Conservation (phyloP, 2,888 invertebrate species). For the Drosophila tanythrix region DNA sequence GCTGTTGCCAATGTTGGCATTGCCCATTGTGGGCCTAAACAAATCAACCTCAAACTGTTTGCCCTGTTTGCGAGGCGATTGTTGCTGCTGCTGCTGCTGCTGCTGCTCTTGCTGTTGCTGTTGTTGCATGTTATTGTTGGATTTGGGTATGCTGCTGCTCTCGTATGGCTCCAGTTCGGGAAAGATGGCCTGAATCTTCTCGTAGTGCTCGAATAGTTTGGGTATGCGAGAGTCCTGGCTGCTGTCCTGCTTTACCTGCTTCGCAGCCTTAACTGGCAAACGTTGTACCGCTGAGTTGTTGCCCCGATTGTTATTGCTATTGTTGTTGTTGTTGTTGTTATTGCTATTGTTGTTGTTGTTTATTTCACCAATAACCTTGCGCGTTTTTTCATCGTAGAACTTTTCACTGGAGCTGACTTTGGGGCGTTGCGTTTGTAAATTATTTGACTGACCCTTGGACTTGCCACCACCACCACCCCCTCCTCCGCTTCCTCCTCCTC, state of each 20-base stretch:
- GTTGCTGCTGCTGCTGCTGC: conserved; percentile 12
- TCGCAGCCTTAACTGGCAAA: conserved; percentile 83
- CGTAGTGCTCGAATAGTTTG: conserved; percentile 90
- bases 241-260: conserved; percentile 83
- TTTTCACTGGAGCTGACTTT: conserved; percentile 73
- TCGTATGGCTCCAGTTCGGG: conserved; percentile 88
- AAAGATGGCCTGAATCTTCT: conserved; percentile 91
- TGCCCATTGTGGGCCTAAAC: conserved; percentile 54
- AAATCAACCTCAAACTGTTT: conserved; percentile 68
- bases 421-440: conserved; percentile 59
- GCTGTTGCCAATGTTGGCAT: conserved; percentile 40
- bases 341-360: conserved; percentile 12
- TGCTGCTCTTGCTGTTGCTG: conserved; percentile 8
- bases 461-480: conserved; percentile 40
- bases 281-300: conserved; percentile 50
- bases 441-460: conserved; percentile 64
- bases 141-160: conserved; percentile 58
- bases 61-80: conserved; percentile 57
- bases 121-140: conserved; percentile 31
- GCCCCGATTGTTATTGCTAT: conserved; percentile 25
- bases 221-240: conserved; percentile 87
- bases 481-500: conserved; percentile 8
- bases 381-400: conserved; percentile 69
- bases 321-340: conserved; percentile 45
- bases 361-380: conserved; percentile 79